Evolutionary conservation across 2,797 vertebrate genomes (phyloP).

Genomic region (Sebastes itinus): DNA sequence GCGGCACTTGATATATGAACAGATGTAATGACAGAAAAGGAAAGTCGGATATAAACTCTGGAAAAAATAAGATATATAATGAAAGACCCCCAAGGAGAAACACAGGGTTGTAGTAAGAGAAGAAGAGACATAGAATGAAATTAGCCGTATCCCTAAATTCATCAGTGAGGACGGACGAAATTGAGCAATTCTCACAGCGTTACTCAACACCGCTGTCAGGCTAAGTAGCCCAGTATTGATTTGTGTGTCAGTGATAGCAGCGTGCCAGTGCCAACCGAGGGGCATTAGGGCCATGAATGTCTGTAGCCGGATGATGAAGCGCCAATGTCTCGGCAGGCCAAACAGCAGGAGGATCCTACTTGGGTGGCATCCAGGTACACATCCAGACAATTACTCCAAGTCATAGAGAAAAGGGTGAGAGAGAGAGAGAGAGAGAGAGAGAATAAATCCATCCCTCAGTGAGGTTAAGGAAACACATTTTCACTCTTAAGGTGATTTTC

Average conservation of each 20-base stretch:
- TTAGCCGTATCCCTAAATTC: background rate
- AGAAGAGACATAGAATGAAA: background rate
- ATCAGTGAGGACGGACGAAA: background rate
- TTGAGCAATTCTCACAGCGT: background rate
- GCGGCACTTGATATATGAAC: background rate
- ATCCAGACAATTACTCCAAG: background rate
- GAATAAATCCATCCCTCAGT: background rate
- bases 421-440: background rate
- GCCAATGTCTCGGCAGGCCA: background rate
- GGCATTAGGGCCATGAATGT: background rate
- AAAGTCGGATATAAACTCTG: background rate
- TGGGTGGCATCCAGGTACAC: background rate
- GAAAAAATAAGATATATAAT: background rate
- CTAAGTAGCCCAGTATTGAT: slow-evolving; percentile 1
- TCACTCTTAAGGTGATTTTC: background rate
- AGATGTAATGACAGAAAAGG: background rate
- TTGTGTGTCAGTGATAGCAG: slow-evolving; percentile 2
- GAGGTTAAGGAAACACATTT: background rate
- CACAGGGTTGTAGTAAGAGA: background rate
- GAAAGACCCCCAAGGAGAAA: background rate
- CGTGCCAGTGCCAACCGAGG: background rate
- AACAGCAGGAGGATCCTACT: background rate
- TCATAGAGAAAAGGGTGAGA: background rate
- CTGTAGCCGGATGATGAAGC: background rate
- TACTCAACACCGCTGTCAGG: slow-evolving; percentile 21